phyloP scores from a whole-genome alignment of 1,140 invertebrate genomes.

The Saxidomus purpurata region DNA sequence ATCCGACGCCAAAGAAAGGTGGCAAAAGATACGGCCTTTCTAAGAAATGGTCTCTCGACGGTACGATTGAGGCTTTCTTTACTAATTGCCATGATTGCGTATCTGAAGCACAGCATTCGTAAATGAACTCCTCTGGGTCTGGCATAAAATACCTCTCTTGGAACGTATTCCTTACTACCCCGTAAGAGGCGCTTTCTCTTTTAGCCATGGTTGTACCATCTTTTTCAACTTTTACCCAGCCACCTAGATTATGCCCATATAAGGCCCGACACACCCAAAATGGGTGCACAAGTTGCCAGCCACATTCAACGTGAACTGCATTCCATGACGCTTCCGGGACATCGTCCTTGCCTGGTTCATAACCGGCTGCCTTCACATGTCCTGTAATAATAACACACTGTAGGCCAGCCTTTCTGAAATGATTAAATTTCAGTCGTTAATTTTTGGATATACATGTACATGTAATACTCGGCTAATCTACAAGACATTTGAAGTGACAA shows the following conservation, averaged over 20 bases:
- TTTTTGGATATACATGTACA: no score
- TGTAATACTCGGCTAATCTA: no score
- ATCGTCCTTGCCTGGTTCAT: slow-evolving; percentile 64
- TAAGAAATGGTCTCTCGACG: slow-evolving; percentile 37
- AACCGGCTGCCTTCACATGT: slow-evolving; percentile 65
- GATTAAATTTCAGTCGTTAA: no score
- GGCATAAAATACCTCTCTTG: slow-evolving; percentile 71
- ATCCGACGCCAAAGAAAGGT: slow-evolving; percentile 68
- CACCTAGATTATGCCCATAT: slow-evolving; percentile 59
- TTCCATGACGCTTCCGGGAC: slow-evolving; percentile 47
- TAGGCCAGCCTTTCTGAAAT: slow-evolving; percentile 61
- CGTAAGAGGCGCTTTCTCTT: slow-evolving; percentile 18
- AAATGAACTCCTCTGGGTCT: slow-evolving; percentile 68
- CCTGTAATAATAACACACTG: slow-evolving; percentile 66
- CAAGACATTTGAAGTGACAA: no score
- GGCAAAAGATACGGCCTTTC: slow-evolving; percentile 62
- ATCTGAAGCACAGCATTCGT: slow-evolving; percentile 66
- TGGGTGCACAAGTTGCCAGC: slow-evolving; percentile 71
- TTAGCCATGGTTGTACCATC: slow-evolving; percentile 36
- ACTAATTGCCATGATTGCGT: slow-evolving; percentile 68
- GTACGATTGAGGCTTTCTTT: not conserved
- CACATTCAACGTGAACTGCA: slow-evolving; percentile 58
- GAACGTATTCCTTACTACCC: slow-evolving; percentile 64
- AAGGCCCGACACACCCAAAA: slow-evolving; percentile 71
- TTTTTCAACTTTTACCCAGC: slow-evolving; percentile 72